A percentile compares a stretch with the other conserved stretches of the same genome.
These are phyloP conservation scores for Fundulus diaphanus DNA, from an alignment of 2,797 vertebrate species.

Conservation along the genomic window DNA sequence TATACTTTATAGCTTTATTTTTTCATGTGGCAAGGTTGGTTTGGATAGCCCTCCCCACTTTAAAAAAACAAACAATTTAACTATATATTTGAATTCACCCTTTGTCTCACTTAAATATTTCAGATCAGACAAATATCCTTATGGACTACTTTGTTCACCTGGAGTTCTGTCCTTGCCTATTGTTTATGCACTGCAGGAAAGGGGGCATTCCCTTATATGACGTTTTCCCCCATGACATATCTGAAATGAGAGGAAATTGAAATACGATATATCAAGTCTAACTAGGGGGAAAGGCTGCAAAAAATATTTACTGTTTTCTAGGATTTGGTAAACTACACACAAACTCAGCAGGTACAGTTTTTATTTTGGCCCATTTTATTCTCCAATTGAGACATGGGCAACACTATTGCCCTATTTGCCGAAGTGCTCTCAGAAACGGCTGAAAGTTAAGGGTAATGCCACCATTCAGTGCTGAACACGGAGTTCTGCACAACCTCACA, in stretches of 20 bases:
- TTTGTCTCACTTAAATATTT: no score
- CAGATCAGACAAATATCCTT: no score
- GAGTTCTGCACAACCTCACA: background rate
- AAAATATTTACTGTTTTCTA: conserved; percentile 18
- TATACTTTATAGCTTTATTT: background rate
- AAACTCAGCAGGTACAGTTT: background rate
- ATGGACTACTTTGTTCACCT: conserved; percentile 39
- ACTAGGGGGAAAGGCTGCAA: conserved; percentile 18
- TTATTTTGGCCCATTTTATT: background rate
- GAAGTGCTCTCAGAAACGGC: conserved; percentile 1
- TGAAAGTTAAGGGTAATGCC: background rate
- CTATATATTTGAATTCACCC: no score
- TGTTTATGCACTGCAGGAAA: conserved; percentile 57
- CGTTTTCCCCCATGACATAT: conserved; percentile 27
- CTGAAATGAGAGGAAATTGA: no score
- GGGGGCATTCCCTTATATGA: conserved; percentile 36
- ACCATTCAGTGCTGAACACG: background rate
- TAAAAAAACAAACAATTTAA: no score
- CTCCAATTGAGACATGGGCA: conserved; percentile 1
- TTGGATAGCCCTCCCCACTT: background rate
- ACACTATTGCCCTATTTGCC: conserved; percentile 6
- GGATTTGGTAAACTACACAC: background rate
- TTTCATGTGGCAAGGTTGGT: background rate
- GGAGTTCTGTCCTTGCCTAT: conserved; percentile 43
- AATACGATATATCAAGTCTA: no score